Base-by-base conservation (phyloP, 1,140 invertebrate genomes). In the Micrasema longulum region DNA sequence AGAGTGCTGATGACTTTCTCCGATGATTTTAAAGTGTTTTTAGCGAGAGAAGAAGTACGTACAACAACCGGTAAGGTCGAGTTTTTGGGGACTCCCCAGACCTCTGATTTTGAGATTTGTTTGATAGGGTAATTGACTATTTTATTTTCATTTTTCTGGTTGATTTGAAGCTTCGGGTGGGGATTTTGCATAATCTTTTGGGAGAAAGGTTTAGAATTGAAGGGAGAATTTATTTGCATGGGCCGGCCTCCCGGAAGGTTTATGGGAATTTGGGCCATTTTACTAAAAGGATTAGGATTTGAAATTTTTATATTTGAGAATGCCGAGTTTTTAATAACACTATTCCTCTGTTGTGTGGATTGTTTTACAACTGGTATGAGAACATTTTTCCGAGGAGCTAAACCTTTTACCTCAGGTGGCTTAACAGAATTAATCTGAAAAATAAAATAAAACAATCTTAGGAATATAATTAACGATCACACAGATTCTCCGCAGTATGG, bases 1-100 rank as follows among this genome's bases (percentile, higher is more conserved):
- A 69, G 26, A 1, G 53, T 12, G 18, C 31, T 69, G n/a, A 69
- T 60, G 11, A 60, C 36, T 2, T 62, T 69, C 14, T 60, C 36
- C 12, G 64, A 53, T 26, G 0, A 47, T 47, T 0, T 52, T 36
- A 36, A 52, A 6, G 43, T 47, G 43, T 5, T 31, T 16, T 47
- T 47, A n/a, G 26, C 1, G 14, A 36, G 11, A 14, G 12, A 26
- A 2, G 20, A 26, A 9, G 52, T n/a, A 1, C 35, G 22, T 7
- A 55, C 4, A 16, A 31, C n/a, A 7, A 55, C 14, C 14, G 52
- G 52, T 7, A 55, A 6, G 16, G 3, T 4, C n/a, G 43, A 16
- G 11, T 47, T 47, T 47, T 5, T n/a, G 0, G 1, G 43, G 11
- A 14, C 6, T 47, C n/a, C 12, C 1, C 11, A 6, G 11, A n/a